phyloP scores from a whole-genome alignment of 2,888 invertebrate genomes.

The Sceliomorpha sp. region DNA sequence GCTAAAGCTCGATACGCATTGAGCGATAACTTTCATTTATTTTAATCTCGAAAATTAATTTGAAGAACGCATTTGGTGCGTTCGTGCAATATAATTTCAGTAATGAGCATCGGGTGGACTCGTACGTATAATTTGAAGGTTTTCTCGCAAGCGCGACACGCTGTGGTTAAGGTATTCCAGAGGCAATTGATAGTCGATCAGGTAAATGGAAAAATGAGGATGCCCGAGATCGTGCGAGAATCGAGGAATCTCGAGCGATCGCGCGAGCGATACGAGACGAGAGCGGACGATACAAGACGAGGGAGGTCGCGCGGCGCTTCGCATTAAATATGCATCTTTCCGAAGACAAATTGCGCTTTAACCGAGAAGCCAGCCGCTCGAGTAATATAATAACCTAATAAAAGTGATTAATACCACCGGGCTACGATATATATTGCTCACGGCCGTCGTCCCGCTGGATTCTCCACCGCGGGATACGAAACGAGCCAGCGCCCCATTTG shows the following conservation, averaged over 20 bases:
- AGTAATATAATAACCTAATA: conserved; percentile 75
- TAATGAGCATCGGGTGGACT: conserved; percentile 20
- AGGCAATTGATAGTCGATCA: conserved; percentile 33
- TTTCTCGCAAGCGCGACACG: conserved; percentile 14
- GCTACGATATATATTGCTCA: conserved; percentile 63
- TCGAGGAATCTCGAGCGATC: conserved; percentile 28
- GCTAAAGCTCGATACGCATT: conserved; percentile 1
- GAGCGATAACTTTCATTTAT: conserved; percentile 34
- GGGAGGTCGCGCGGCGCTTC: conserved; percentile 62
- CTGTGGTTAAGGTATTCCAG: conserved; percentile 13
- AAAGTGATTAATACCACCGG: conserved; percentile 72
- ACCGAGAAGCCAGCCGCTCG: conserved; percentile 68
- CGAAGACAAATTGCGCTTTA: conserved; percentile 72
- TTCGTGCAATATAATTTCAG: conserved; percentile 40
- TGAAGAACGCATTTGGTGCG: conserved; percentile 9
- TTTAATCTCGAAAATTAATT: conserved; percentile 43
- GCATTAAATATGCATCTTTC: conserved; percentile 69
- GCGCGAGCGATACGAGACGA: conserved; percentile 28
- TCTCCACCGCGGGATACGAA: conserved; percentile 36
- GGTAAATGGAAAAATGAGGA: conserved; percentile 14
- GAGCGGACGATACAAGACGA: conserved; percentile 9
- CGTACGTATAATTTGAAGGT: conserved; percentile 8
- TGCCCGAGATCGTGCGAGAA: conserved; percentile 39
- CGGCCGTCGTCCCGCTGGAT: conserved; percentile 32
- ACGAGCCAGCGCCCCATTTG: conserved; percentile 22